Evolutionary conservation across 2,888 invertebrate species (phyloP).

Genomic region (Eutolmus rufibarbis): DNA sequence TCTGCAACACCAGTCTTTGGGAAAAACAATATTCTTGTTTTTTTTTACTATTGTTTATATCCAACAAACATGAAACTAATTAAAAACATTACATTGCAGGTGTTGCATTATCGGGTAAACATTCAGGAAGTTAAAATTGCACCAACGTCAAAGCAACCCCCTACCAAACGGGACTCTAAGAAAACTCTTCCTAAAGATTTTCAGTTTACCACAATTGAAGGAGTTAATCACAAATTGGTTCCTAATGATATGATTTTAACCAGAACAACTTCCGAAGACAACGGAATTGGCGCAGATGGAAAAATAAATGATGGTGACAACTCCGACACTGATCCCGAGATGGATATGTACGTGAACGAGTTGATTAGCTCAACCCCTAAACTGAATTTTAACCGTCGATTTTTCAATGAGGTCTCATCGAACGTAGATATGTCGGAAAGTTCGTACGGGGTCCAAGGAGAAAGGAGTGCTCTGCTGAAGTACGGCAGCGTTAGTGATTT

Average conservation of each 20-base stretch:
- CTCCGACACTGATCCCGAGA: constrained; percentile 53
- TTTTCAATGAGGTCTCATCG: neutral
- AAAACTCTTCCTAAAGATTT: constrained; percentile 53
- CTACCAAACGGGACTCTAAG: constrained; percentile 49
- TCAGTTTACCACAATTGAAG: constrained; percentile 54
- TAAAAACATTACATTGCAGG: constrained; percentile 48
- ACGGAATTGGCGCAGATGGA: constrained; percentile 39
- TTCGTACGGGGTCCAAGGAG: neutral
- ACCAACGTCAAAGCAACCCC: constrained; percentile 47
- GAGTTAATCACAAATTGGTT: constrained; percentile 57
- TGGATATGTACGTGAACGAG: constrained; percentile 49
- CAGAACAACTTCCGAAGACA: constrained; percentile 39
- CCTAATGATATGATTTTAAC: constrained; percentile 57
- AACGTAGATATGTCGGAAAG: neutral
- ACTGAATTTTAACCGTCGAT: constrained; percentile 20
- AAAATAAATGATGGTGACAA: constrained; percentile 10
- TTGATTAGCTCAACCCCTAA: constrained; percentile 48
- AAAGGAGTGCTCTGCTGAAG: neutral
- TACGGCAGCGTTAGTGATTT: neutral
- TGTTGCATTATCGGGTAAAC: constrained; percentile 56
- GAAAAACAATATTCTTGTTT: too few relatives aligned
- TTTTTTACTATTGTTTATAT: too few relatives aligned
- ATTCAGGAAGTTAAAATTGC: constrained; percentile 55
- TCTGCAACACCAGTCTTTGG: too few relatives aligned
- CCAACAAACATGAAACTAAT: neutral